phyloP scores from a whole-genome alignment of 2,888 invertebrate species.

The Phytoseiulus persimilis region DNA sequence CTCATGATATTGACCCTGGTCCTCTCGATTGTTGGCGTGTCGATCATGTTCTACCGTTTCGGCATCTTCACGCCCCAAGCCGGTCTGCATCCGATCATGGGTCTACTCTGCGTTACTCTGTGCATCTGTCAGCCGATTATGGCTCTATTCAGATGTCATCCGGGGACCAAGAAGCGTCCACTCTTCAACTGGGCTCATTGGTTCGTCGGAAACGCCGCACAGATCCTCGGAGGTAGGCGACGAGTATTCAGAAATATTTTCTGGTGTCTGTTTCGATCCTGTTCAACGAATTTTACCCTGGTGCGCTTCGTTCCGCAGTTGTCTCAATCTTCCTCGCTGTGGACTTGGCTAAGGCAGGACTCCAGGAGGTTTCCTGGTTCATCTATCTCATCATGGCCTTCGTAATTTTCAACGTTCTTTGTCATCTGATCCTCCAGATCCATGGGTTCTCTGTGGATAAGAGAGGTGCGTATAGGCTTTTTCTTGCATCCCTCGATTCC shows the following conservation, averaged over 20 bases:
- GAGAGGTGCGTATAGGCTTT: too few relatives aligned
- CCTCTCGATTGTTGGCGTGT: constrained; percentile 13
- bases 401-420: constrained; percentile 76
- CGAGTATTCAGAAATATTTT: not conserved
- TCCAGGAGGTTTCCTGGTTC: constrained; percentile 66
- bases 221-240: constrained; percentile 72
- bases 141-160: constrained; percentile 76
- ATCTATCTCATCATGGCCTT: constrained; percentile 80
- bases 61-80: constrained; percentile 16
- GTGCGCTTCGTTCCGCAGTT: constrained; percentile 58
- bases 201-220: constrained; percentile 75
- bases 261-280: not conserved
- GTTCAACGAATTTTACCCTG: not conserved
- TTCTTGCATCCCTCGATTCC: constrained; percentile 59
- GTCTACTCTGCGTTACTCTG: constrained; percentile 34
- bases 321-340: constrained; percentile 87
- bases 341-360: constrained; percentile 70
- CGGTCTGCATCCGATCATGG: constrained; percentile 13
- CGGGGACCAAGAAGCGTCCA: constrained; percentile 66
- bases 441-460: constrained; percentile 46
- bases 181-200: constrained; percentile 88
- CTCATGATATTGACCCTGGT: constrained; percentile 35
- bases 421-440: constrained; percentile 64
- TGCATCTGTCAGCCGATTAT: constrained; percentile 70
- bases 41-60: constrained; percentile 28